Evolutionary conservation across 2,113 vertebrate species (phyloP).

Genomic region (Rhineura floridana): DNA sequence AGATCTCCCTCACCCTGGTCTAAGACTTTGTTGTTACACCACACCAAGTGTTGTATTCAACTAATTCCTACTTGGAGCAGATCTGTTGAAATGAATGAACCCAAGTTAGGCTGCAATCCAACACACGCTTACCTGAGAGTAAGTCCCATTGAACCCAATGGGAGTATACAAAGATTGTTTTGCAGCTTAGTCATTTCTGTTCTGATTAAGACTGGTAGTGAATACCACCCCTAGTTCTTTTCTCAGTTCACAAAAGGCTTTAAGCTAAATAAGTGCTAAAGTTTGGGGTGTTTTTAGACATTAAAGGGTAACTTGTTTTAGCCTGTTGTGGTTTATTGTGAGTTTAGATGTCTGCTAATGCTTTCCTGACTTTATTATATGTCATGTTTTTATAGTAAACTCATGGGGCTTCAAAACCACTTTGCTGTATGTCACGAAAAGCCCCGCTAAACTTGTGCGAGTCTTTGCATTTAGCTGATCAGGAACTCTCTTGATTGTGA

Average conservation of each 20-base stretch:
- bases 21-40: neutral
- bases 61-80: too few species aligned
- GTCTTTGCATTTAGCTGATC: neutral
- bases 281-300: neutral
- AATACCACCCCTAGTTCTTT: too few species aligned
- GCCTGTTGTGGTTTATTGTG: neutral
- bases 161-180: too few species aligned
- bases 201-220: too few species aligned
- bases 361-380: neutral
- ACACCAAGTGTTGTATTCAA: too few species aligned
- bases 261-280: neutral
- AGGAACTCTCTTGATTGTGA: neutral
- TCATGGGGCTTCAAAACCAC: neutral
- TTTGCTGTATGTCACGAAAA: neutral
- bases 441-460: neutral
- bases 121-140: too few species aligned
- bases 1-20: neutral
- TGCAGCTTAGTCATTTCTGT: too few species aligned
- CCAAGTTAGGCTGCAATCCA: too few species aligned
- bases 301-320: neutral
- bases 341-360: neutral
- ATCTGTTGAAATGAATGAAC: too few species aligned
- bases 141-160: too few species aligned
- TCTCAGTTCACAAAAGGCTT: neutral
- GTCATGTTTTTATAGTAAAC: neutral